Evolutionary conservation across 2,888 invertebrate genomes (phyloP).

Genomic region (Erebia epiphron): DNA sequence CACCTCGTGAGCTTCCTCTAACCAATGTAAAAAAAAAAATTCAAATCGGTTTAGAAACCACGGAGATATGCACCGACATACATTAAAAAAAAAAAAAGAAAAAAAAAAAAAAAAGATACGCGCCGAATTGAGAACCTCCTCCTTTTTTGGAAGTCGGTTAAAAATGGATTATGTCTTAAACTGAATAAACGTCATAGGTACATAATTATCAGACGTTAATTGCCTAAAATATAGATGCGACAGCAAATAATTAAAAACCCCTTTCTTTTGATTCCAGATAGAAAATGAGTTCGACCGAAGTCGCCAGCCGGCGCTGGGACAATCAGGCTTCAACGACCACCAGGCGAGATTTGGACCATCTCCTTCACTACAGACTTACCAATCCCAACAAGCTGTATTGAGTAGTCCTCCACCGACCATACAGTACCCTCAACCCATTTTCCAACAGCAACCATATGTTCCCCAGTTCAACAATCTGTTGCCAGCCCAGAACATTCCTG

Average conservation of each 20-base stretch:
- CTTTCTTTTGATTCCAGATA: constrained; percentile 64
- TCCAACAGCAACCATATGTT: constrained; percentile 64
- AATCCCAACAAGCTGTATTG: constrained; percentile 55
- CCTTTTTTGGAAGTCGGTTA: too few relatives aligned
- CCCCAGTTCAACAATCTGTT: constrained; percentile 69
- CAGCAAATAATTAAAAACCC: background rate
- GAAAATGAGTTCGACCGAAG: constrained; percentile 79
- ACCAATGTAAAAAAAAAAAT: too few relatives aligned
- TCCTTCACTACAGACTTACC: constrained; percentile 72
- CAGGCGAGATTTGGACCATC: constrained; percentile 75
- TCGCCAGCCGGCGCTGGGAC: constrained; percentile 68
- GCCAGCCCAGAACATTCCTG: constrained; percentile 54
- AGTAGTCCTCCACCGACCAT: constrained; percentile 61
- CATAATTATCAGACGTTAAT: background rate
- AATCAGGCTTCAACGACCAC: constrained; percentile 73
- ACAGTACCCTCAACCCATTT: constrained; percentile 65
- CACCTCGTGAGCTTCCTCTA: too few relatives aligned
- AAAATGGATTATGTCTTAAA: too few relatives aligned
- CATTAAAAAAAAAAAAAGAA: too few relatives aligned
- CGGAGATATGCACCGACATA: too few relatives aligned
- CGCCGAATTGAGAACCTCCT: too few relatives aligned
- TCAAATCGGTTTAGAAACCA: too few relatives aligned
- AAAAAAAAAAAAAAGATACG: too few relatives aligned
- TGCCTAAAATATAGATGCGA: too few relatives aligned
- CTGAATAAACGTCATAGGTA: too few relatives aligned